Evolutionary conservation across 2,797 vertebrate species (phyloP), one percentile per base, ranked within the genome.

Genomic region (Emydoidea blandingii): DNA sequence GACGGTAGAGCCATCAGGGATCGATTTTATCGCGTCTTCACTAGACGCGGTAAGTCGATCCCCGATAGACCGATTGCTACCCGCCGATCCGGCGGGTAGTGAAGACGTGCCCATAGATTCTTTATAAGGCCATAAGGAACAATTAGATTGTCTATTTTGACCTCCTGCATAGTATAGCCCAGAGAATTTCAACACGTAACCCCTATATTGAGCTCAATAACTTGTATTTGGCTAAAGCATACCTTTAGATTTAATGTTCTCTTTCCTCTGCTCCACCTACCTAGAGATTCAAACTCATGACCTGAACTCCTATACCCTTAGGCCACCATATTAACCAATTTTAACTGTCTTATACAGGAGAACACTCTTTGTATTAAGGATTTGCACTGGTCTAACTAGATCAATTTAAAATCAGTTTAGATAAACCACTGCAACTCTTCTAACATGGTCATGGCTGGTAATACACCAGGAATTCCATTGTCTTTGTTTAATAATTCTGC

Each of bases 191-290:
- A 96, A 83, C 86, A 90, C 85, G 29, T 41, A 90, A 83, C 91
- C 83, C 88, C 3, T 1, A 52, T n/a, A 81, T 52, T 2, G 5
- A 92, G 78, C 62, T 34, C n/a, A 41, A 27, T 83, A 93, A 65
- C 62, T n/a, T 74, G 37, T 74, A 93, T 8, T 19, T 88, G 79
- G 79, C 96, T 92, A 80, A 93, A 96, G 80, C 89, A 81, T 65
- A 79, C 85, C 92, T 96, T 96, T 95, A 93, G 91, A 91, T 96
- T 96, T 96, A 96, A 97, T 96, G 95, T 96, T 94, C 89, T 90
- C 65, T 50, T 21, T 83, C 87, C 89, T 96, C 81, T 78, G 81
- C 83, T 85, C 62, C 85, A 91, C 76, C 79, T 85, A 79, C 68
- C 79, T 93, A 95, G 44, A 80, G 91, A 29, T 29, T 57, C 5